These are phyloP conservation scores for Arctia plantaginis DNA, from an alignment of 2,888 invertebrate species.

Conservation along the genomic window DNA sequence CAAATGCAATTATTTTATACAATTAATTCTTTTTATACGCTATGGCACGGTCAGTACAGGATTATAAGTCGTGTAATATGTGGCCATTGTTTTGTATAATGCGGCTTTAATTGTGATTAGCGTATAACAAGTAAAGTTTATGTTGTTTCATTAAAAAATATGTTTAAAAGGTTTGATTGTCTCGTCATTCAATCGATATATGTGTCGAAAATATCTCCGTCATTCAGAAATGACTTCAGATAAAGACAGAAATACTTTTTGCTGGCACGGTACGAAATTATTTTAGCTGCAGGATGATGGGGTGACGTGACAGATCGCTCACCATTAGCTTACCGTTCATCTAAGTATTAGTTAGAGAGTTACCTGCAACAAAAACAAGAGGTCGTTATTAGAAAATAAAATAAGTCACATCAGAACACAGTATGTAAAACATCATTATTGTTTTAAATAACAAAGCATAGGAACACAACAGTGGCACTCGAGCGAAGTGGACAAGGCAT, in stretches of 20 bases:
- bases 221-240: not conserved
- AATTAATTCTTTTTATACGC: slow-evolving; percentile 24
- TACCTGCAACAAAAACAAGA: slow-evolving; percentile 58
- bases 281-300: not conserved
- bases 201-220: not conserved
- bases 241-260: not conserved
- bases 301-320: too few species aligned
- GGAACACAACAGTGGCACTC: slow-evolving; percentile 17
- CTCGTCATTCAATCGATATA: not conserved
- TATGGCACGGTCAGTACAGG: not conserved
- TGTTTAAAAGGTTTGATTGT: not conserved
- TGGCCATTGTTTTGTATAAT: not conserved
- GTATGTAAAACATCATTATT: slow-evolving; percentile 33
- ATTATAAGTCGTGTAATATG: slow-evolving; percentile 2
- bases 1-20: slow-evolving; percentile 33
- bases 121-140: not conserved
- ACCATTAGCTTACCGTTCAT: slow-evolving; percentile 29
- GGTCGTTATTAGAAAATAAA: slow-evolving; percentile 39
- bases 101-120: not conserved
- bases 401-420: slow-evolving; percentile 30
- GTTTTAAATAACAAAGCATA: slow-evolving; percentile 41
- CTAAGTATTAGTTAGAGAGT: slow-evolving; percentile 34
- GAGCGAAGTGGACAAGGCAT: not conserved
- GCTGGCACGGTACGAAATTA: not conserved
- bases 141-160: not conserved